Base-by-base conservation (phyloP, 2,888 invertebrate genomes). In the Euproctis similis region DNA sequence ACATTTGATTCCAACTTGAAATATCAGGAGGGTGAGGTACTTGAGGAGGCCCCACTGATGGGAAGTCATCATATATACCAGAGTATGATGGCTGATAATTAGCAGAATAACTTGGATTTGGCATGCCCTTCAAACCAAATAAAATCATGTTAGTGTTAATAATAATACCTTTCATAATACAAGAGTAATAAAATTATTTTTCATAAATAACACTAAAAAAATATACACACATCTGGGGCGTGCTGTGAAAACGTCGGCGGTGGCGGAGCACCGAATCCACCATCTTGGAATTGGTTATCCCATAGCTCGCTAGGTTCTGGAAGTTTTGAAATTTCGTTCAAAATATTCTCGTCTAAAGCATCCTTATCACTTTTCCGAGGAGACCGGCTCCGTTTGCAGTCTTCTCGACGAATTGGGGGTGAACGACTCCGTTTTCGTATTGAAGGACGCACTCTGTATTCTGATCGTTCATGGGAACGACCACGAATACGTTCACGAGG, bases 281-380 rank as follows among this genome's bases (percentile, higher is more conserved):
- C 30, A 1, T 78, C 77, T 46, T 68, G 74, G 35, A 73, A 73
- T 33, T 72, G 76, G 25, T 44, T 73, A 21, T 82, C 82, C 82
- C 82, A 84, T 22, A 81, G 39, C 26, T 84, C 82, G 37, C 71
- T 80, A 0, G 80, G 80, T 22, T 80, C 78, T 0, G 82, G 81
- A 6, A 80, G 41, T 39, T 82, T 82, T 0, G 78, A 59, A 23
- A 82, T 80, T 35, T 81, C 81, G 39, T 67, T 77, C 27, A 81
- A 47, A 35, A 82, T 80, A 28, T 80, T 81, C 8, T 81, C 82
- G 19, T 81, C 81, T 4, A 78, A 31, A 12, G 70, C 27, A 14
- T 80, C 78, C 32, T 81, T 81, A 2, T 80, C 78, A 25, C 42
- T 55, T 36, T 72, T 75, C 2, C 71, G 56, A 1, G 80, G 81